A percentile compares a stretch with the other conserved stretches of the same genome.
Evolutionary conservation across 2,888 invertebrate species (phyloP).

Genomic region (Masnerella sp.): DNA sequence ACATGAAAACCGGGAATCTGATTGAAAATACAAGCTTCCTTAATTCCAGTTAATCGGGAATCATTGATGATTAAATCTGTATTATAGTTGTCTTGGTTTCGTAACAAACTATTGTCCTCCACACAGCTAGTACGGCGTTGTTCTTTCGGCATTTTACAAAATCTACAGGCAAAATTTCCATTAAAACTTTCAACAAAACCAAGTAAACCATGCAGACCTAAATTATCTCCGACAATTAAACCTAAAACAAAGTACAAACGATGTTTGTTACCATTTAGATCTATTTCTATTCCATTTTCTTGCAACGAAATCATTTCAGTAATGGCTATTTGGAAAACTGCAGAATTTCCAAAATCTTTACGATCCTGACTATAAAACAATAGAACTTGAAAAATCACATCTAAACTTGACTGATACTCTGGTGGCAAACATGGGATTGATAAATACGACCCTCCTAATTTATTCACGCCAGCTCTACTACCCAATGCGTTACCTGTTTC

Average conservation of each 20-base stretch:
- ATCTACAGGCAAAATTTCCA: conserved; percentile 48
- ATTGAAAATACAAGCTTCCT: conserved; percentile 31
- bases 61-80: conserved; percentile 5
- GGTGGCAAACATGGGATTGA: conserved; percentile 23
- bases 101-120: background rate
- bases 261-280: conserved; percentile 2
- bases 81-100: conserved; percentile 22
- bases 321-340: conserved; percentile 20
- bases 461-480: background rate
- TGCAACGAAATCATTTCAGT: conserved; percentile 15
- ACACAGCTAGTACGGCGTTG: background rate
- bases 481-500: conserved; percentile 8
- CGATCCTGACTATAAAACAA: conserved; percentile 26
- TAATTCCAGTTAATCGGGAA: conserved; percentile 15
- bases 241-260: conserved; percentile 22
- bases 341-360: conserved; percentile 32
- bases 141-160: conserved; percentile 47
- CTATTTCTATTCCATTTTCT: conserved; percentile 43
- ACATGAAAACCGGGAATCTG: conserved; percentile 10
- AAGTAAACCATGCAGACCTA: conserved; percentile 1
- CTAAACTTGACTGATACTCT: conserved; percentile 13
- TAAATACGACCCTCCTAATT: conserved; percentile 15
- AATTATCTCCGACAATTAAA: conserved; percentile 18
- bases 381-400: conserved; percentile 14
- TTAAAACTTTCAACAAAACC: conserved; percentile 49